A percentile compares a stretch with the other conserved stretches of the same genome.
phyloP scores from a whole-genome alignment of 2,113 vertebrate genomes.

The Brachyhypopomus gauderio region DNA sequence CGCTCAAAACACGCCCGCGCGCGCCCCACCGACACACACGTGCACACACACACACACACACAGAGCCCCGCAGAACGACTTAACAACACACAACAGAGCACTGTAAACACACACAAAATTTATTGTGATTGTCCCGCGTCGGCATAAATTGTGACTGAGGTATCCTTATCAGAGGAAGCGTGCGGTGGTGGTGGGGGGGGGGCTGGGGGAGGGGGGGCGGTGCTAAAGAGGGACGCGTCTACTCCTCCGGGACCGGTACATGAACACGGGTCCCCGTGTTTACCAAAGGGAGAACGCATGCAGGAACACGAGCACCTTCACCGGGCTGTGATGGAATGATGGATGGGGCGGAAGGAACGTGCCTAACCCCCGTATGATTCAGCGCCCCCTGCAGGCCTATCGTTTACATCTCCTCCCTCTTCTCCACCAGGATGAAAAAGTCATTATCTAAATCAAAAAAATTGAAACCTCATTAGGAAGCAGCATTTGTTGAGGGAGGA shows the following conservation, averaged over 20 bases:
- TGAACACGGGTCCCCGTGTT: slow-evolving; percentile 51
- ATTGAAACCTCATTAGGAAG: slow-evolving; percentile 96
- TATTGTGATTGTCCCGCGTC: slow-evolving; percentile 78
- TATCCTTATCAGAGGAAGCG: slow-evolving; percentile 70
- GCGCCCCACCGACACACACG: background rate
- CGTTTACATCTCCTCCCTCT: slow-evolving; percentile 70
- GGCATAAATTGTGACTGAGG: slow-evolving; percentile 77
- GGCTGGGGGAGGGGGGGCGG: slow-evolving; percentile 65
- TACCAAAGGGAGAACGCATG: slow-evolving; percentile 55
- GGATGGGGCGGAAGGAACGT: slow-evolving; percentile 59
- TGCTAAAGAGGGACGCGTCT: slow-evolving; percentile 66
- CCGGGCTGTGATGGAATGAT: slow-evolving; percentile 57
- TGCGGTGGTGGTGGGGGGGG: slow-evolving; percentile 61
- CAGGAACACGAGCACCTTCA: slow-evolving; percentile 52
- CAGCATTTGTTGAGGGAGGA: slow-evolving; percentile 98
- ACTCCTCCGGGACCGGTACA: slow-evolving; percentile 72
- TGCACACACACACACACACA: slow-evolving; percentile 46
- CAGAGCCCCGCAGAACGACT: slow-evolving; percentile 72
- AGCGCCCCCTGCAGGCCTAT: slow-evolving; percentile 59
- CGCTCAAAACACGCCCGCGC: background rate
- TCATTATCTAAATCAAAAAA: slow-evolving; percentile 86
- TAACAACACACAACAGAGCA: slow-evolving; percentile 64
- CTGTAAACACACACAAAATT: slow-evolving; percentile 79
- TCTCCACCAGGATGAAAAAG: slow-evolving; percentile 85
- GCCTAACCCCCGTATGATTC: slow-evolving; percentile 71